A percentile compares a stretch with the other conserved stretches of the same genome.
These are phyloP conservation scores for Gulo gulo DNA, from an alignment of 2,113 vertebrate genomes.

Conservation along the genomic window DNA sequence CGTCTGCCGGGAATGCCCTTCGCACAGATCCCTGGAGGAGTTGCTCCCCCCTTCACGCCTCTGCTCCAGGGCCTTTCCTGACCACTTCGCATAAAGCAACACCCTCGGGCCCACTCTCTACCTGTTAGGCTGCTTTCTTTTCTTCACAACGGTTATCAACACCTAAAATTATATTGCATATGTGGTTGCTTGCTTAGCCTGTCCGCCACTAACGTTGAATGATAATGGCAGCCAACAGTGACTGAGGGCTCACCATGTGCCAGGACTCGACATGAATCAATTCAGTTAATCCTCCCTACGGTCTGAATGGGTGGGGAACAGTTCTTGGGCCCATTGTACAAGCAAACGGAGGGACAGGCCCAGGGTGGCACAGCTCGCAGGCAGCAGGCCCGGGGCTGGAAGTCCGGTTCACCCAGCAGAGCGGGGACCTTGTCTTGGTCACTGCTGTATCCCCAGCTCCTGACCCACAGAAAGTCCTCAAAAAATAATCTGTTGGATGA, in stretches of 20 bases:
- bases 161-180: neutral
- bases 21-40: neutral
- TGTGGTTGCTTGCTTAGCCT: neutral
- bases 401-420: neutral
- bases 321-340: neutral
- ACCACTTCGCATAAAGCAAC: neutral
- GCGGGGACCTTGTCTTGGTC: neutral
- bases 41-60: neutral
- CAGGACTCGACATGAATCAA: neutral
- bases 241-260: neutral
- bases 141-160: neutral
- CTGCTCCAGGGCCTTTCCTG: neutral
- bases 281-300: neutral
- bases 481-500: neutral
- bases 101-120: neutral
- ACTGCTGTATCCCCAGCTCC: neutral
- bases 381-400: neutral
- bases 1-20: neutral
- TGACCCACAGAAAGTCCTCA: neutral
- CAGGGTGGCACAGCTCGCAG: neutral
- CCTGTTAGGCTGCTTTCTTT: neutral
- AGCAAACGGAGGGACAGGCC: neutral
- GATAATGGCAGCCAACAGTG: neutral
- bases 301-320: neutral
- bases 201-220: neutral